phyloP scores from a whole-genome alignment of 1,140 invertebrate genomes.

The Lepidurus packardi region DNA sequence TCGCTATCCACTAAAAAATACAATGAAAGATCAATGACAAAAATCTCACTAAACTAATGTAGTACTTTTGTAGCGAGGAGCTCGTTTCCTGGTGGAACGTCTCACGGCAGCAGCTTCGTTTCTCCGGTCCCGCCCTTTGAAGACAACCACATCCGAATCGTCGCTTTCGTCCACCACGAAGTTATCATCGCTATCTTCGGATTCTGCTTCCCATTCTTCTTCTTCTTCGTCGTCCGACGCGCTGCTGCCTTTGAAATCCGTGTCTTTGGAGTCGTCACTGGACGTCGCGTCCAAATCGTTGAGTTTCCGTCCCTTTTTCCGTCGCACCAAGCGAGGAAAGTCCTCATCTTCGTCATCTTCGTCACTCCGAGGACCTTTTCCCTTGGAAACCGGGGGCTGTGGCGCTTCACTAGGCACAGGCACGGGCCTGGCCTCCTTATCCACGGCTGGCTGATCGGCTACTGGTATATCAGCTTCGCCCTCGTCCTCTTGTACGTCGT shows the following conservation, averaged over 20 bases:
- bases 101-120: conserved; percentile 15
- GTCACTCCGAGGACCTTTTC: conserved; percentile 38
- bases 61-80: conserved; percentile 26
- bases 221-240: conserved; percentile 48
- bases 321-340: conserved; percentile 33
- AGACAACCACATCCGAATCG: conserved; percentile 49
- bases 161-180: conserved; percentile 48
- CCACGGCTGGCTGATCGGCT: conserved; percentile 46
- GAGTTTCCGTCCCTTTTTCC: conserved; percentile 52
- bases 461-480: conserved; percentile 41
- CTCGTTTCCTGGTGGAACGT: conserved; percentile 24
- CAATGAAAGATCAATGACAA: too few relatives aligned
- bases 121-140: conserved; percentile 13
- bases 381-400: conserved; percentile 34
- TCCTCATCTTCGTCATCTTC: conserved; percentile 41
- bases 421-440: conserved; percentile 48
- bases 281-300: conserved; percentile 75
- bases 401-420: conserved; percentile 39
- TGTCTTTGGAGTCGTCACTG: conserved; percentile 70
- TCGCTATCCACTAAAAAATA: conserved; percentile 26
- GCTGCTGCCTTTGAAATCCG: conserved; percentile 70
- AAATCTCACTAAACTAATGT: not conserved
- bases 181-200: conserved; percentile 40
- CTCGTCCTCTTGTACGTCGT: conserved; percentile 44
- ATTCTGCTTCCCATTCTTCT: conserved; percentile 54